Base-by-base conservation (phyloP, 2,113 vertebrate genomes). In the Potamarius usumacintae region DNA sequence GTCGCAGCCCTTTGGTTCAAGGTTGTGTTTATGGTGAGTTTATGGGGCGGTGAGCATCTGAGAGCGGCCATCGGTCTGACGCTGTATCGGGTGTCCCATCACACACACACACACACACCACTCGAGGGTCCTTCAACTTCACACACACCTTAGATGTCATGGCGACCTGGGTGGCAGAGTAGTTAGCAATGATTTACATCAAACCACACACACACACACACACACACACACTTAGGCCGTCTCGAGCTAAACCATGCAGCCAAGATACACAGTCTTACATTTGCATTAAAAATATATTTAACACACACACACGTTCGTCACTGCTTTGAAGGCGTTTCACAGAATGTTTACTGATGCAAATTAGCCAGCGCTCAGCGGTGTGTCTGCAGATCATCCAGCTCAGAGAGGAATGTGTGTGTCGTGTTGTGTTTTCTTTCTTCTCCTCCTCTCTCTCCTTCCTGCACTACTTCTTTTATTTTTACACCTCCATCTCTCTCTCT, bases 281-380 rank as follows among this genome's bases (percentile, higher is more conserved):
- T 88, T 90, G 87, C 78, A 42, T 58, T 85, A 63, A 89, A 86
- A 89, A 78, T 88, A 90, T 90, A 92, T n/a, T 55, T 72, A 69
- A 42, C 83, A 83, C 85, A 86, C 86, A 87, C 88, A 84, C 79
- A 69, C 84, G 42, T 83, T 84, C 74, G 52, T 42, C 90, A 89
- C 89, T 89, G 88, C 94, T 95, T 95, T 96, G 93, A 95, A 93
- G 92, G 85, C 72, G 62, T 90, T 86, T 48, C 88, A 80, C 6
- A 78, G 86, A 90, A 86, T 95, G 93, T 96, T 95, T 96, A 94
- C 95, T 90, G 93, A 94, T 95, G 93, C 94, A 94, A 96, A 96
- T 96, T 94, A 96, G 91, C 88, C 90, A 82, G 88, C 87, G 76
- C 89, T 89, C 90, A 87, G 89, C 88, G 65, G 88, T 87, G 67